phyloP scores from a whole-genome alignment of 2,113 vertebrate species.

The pig (Sus scrofa) region T2T-Sscrofa CM000819.6:52308001-52308500 shows the following conservation, averaged over 20 bases:
- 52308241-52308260: not conserved
- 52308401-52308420: not conserved
- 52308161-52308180: slow-evolving; percentile 51
- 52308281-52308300: not conserved
- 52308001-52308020: slow-evolving; percentile 98
- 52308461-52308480: not conserved
- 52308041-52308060: slow-evolving; percentile 98
- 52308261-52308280: not conserved
- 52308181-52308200: slow-evolving; percentile 29
- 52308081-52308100: slow-evolving; percentile 98
- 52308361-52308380: not conserved
- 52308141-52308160: slow-evolving; percentile 98
- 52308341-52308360: not conserved
- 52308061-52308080: slow-evolving; percentile 97
- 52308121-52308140: slow-evolving; percentile 98
- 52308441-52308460: not conserved
- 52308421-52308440: not conserved
- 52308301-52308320: not conserved
- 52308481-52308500: not conserved
- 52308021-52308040: slow-evolving; percentile 98
- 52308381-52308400: not conserved
- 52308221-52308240: not conserved
- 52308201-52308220: not conserved
- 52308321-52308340: not conserved
- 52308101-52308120: slow-evolving; percentile 95